Evolutionary conservation across 2,113 vertebrate species (phyloP), one percentile per base, ranked within the genome.

Genomic region (Rhizomys pruinosus): DNA sequence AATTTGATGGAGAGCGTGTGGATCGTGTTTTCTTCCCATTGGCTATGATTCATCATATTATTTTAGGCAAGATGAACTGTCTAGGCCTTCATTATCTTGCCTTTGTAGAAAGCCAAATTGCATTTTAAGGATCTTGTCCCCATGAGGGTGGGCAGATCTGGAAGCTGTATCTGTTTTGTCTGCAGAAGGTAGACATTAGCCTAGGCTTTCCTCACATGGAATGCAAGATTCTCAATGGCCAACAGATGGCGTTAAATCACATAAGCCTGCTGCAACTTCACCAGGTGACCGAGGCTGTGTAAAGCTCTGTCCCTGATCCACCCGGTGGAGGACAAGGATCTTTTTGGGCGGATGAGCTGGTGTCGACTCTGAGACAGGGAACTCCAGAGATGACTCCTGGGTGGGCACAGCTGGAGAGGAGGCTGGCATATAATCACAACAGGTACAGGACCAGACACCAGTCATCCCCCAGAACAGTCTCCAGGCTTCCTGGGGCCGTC

Each of bases 241-340:
- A 0, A 47, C 16, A 25, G 19, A 19, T 0, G 20, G 20, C 5
- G 7, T 0, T 15, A 7, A 12, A 39, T 19, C 7, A 0, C 0
- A 5, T 3, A 29, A 3, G 5, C 11, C 42, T 23, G 2, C 25
- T 4, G 47, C 9, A 7, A 7, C 27, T 55, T 20, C n/a, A 47
- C 1, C 0, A 3, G 42, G 20, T 2, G 63, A 13, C 47, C 9
- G 59, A 29, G 12, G 32, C 2, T 5, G 42, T 13, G 57, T 0
- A 13, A 3, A 22, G 22, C 11, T 73, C 9, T 22, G 7, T 23
- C 34, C n/a, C 37, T 42, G 7, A 0, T 27, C 42, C 39, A 42
- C 22, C 16, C 37, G 11, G 52, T 16, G 52, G 47, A 27, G 4
- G 0, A 15, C 73, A 42, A 16, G 47, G 15, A 13, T 29, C 9